Evolutionary conservation across 2,888 invertebrate species (phyloP).

Genomic region (Leptinotarsa haldemani): DNA sequence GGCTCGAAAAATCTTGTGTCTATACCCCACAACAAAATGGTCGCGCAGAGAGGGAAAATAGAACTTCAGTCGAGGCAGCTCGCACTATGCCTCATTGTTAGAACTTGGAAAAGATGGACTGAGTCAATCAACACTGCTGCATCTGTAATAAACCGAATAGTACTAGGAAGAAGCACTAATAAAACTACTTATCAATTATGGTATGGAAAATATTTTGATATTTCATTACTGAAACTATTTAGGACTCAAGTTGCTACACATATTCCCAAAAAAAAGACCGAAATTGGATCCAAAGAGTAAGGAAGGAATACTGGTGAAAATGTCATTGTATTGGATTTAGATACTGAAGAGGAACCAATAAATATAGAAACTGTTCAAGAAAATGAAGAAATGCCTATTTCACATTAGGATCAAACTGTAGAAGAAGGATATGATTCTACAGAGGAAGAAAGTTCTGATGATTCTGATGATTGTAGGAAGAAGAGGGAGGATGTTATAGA

Average conservation of each 20-base stretch:
- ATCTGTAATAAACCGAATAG: slow-evolving; percentile 45
- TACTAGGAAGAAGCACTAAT: slow-evolving; percentile 31
- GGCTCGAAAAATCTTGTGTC: slow-evolving; percentile 51
- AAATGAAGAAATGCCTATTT: no score
- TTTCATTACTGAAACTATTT: no score
- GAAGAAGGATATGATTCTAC: no score
- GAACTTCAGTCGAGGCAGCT: slow-evolving; percentile 45
- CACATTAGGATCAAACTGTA: background rate
- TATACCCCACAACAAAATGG: slow-evolving; percentile 57
- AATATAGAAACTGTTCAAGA: no score
- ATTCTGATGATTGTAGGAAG: no score
- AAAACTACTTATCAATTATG: slow-evolving; percentile 59
- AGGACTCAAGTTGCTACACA: no score
- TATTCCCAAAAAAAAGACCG: background rate
- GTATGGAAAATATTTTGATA: no score
- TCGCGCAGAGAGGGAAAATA: slow-evolving; percentile 52
- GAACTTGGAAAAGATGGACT: slow-evolving; percentile 49
- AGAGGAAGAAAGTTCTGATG: no score
- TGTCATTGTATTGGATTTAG: no score
- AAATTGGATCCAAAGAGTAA: slow-evolving; percentile 58
- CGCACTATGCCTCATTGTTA: background rate
- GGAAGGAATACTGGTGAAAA: slow-evolving; percentile 52
- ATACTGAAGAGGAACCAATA: no score
- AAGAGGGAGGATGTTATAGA: no score
- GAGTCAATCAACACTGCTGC: slow-evolving; percentile 54